Evolutionary conservation across 2,888 invertebrate species (phyloP).

Genomic region (Apotomis betuletana): DNA sequence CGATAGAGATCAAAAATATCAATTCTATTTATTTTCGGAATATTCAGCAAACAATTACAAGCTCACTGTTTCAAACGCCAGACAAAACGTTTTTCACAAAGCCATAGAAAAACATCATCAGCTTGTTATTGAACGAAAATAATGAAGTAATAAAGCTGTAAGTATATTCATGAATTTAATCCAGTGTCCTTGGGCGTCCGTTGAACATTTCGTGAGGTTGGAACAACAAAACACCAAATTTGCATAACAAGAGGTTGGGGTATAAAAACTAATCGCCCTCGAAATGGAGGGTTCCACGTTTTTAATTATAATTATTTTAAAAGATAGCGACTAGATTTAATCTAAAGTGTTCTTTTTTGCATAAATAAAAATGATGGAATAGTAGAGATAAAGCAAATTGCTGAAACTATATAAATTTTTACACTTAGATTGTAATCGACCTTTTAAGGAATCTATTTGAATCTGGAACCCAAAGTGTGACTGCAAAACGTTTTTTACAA

Average conservation of each 20-base stretch:
- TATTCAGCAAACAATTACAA: too few relatives aligned
- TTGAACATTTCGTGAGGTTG: conserved; percentile 12
- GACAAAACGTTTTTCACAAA: too few relatives aligned
- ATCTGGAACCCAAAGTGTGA: too few relatives aligned
- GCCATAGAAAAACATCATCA: background rate
- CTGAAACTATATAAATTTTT: too few relatives aligned
- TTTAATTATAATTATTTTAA: conserved; percentile 35
- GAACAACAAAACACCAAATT: conserved; percentile 38
- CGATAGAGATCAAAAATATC: too few relatives aligned
- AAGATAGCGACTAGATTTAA: conserved; percentile 23
- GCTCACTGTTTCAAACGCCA: too few relatives aligned
- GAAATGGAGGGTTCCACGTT: conserved; percentile 30
- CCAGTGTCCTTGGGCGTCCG: conserved; percentile 13
- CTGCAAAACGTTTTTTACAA: too few relatives aligned
- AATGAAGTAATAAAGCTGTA: conserved; percentile 16
- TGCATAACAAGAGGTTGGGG: conserved; percentile 30
- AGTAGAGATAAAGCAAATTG: too few relatives aligned
- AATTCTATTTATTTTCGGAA: too few relatives aligned
- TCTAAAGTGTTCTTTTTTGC: background rate
- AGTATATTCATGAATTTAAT: conserved; percentile 29
- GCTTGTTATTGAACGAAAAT: conserved; percentile 9
- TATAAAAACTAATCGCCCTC: conserved; percentile 37
- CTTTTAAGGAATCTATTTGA: too few relatives aligned
- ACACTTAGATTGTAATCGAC: too few relatives aligned
- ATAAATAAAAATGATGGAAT: too few relatives aligned